Percentiles rank a stretch among this genome's conserved stretches.
These are phyloP conservation scores for Hydroisotoma schaefferi DNA, from an alignment of 2,888 invertebrate species.

Conservation along the genomic window DNA sequence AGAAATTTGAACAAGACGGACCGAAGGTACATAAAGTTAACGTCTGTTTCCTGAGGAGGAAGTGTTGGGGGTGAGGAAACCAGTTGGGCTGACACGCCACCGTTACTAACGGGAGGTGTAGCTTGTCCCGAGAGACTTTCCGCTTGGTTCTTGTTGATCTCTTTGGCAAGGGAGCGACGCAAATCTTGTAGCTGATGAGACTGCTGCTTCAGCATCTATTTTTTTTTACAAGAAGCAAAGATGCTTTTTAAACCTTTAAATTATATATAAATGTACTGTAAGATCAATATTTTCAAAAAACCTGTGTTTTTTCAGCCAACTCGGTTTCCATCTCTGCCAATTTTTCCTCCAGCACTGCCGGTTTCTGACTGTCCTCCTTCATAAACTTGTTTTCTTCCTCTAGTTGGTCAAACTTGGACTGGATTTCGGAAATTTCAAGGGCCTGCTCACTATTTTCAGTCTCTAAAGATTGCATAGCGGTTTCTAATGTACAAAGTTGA, in stretches of 20 bases:
- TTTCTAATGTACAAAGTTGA: no score
- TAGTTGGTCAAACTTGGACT: conserved; percentile 29
- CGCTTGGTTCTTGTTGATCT: conserved; percentile 23
- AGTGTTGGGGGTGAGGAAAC: conserved; percentile 24
- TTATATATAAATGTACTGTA: background rate
- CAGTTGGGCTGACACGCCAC: background rate
- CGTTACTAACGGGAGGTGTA: conserved; percentile 1
- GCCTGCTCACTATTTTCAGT: conserved; percentile 30
- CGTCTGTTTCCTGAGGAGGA: conserved; percentile 33
- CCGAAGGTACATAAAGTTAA: conserved; percentile 32
- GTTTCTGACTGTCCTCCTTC: conserved; percentile 3
- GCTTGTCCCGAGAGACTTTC: background rate
- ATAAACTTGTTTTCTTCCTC: conserved; percentile 29
- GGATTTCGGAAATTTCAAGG: conserved; percentile 24
- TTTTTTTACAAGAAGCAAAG: background rate
- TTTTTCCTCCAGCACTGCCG: conserved; percentile 1
- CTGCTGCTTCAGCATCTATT: conserved; percentile 24
- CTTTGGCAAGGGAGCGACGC: conserved; percentile 27
- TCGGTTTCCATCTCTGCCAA: conserved; percentile 8
- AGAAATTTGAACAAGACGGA: conserved; percentile 46
- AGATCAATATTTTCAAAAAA: background rate
- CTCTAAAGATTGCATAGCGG: no score
- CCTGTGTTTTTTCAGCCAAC: conserved; percentile 12
- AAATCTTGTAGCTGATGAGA: conserved; percentile 33
- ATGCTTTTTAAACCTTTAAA: background rate